Percentiles rank a stretch among this genome's conserved stretches.
Conservation (phyloP, 2,888 invertebrate species). For the Ochlodes sylvanus region DNA sequence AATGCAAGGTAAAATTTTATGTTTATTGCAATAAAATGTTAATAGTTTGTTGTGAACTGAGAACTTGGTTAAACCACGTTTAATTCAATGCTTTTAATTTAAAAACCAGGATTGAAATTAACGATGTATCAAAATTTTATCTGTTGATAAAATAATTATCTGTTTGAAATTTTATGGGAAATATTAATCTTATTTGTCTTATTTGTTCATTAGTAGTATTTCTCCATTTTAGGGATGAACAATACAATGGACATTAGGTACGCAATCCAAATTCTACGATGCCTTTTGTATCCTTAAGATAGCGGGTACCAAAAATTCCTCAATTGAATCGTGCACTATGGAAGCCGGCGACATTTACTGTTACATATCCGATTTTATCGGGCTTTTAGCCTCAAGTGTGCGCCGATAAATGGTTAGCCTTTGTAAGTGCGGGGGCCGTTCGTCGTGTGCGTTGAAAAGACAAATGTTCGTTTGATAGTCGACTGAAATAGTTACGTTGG, state of each 20-base stretch:
- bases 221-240: too few species aligned
- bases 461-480: constrained; percentile 6
- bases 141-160: too few species aligned
- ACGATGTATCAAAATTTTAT: too few species aligned
- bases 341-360: constrained; percentile 8
- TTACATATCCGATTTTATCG: constrained; percentile 30
- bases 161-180: too few species aligned
- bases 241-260: too few species aligned
- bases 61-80: neutral
- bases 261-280: too few species aligned
- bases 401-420: constrained; percentile 17
- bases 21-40: neutral
- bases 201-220: too few species aligned
- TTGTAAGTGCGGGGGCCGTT: constrained; percentile 17
- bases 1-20: neutral
- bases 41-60: neutral
- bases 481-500: neutral
- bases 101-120: too few species aligned
- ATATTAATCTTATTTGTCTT: too few species aligned
- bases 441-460: constrained; percentile 7
- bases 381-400: constrained; percentile 26
- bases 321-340: neutral
- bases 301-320: too few species aligned
- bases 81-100: too few species aligned
- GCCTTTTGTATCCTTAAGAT: too few species aligned